Evolutionary conservation across 2,113 vertebrate genomes (phyloP), one percentile per base, ranked within the genome.

Genomic region (Oreochromis aureus): DNA sequence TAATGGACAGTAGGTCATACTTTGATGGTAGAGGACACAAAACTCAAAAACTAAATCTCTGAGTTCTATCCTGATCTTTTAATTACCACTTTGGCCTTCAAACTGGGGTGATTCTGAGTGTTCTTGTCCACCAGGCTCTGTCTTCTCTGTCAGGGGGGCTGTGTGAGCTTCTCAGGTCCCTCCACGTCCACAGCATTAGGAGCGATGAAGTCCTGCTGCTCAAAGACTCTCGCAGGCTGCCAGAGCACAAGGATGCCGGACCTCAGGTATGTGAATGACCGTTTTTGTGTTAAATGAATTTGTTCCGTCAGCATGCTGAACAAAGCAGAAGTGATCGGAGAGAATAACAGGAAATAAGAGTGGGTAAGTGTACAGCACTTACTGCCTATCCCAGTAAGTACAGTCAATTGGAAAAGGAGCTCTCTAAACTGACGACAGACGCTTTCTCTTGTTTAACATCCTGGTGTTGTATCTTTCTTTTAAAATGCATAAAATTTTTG

Each of bases 161-260:
- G 89, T 95, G 96, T 87, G 98, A 98, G 94, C 95, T 98, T 83
- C 96, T 99, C 86, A 96, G 97, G 93, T 98, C 97, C 0, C 93
- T 99, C 24, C 98, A 98, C 59, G 94, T 98, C 81, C 96, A 95
- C 84, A 97, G 95, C 90, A 94, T 99, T 18, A 98, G 97, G 94
- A 97, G 98, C 89, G 97, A 98, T 7, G 98, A 99, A 94, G 96
- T 99, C 83, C 93, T 99, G 92, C 96, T 99, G 93, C 96, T 99
- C 82, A 98, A 97, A 96, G 97, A 98, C 91, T 81, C 96, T 51
- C 97, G 96, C 90, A 97, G 96, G 89, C 94, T 91, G 18, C 39
- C 95, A 9, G 94, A 94, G 82, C 95, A 92, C 88, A 96, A 93
- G 83, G 96, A 83, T 71, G 12, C 81, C 4, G 15, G 91, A 89